Evolutionary conservation across 2,888 invertebrate species (phyloP).

Genomic region (Hybos culiciformis): DNA sequence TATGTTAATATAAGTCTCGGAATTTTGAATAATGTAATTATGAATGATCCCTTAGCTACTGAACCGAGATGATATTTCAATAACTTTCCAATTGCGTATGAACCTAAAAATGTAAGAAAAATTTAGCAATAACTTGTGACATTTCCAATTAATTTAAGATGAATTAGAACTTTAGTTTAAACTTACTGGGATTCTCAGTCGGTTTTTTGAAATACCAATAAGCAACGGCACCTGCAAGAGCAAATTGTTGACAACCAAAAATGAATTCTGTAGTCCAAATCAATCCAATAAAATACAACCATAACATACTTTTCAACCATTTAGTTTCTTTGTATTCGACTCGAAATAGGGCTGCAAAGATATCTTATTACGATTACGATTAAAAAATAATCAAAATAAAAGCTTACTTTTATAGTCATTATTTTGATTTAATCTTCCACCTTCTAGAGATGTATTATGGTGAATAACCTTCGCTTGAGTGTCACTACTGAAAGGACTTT

Average conservation of each 20-base stretch:
- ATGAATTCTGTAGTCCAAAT: slow-evolving; percentile 93
- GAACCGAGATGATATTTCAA: slow-evolving; percentile 87
- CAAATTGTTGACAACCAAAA: slow-evolving; percentile 86
- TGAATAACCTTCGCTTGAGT: slow-evolving; percentile 17
- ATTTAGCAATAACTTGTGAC: too few relatives aligned
- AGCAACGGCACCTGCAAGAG: slow-evolving; percentile 83
- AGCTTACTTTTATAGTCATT: slow-evolving; percentile 26
- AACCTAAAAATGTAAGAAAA: too few relatives aligned
- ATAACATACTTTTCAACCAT: slow-evolving; percentile 87
- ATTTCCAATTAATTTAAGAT: too few relatives aligned
- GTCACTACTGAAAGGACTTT: slow-evolving; percentile 34
- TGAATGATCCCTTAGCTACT: slow-evolving; percentile 84
- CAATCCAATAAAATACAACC: slow-evolving; percentile 79
- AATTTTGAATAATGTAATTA: slow-evolving; percentile 86
- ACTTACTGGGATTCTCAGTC: slow-evolving; percentile 52
- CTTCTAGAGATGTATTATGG: slow-evolving; percentile 14
- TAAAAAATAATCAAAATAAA: background rate
- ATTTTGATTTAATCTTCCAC: slow-evolving; percentile 18
- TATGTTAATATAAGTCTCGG: slow-evolving; percentile 80
- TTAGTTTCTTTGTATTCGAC: slow-evolving; percentile 62
- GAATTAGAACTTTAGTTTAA: too few relatives aligned
- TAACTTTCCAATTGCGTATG: slow-evolving; percentile 49
- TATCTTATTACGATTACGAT: slow-evolving; percentile 8
- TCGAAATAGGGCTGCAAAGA: slow-evolving; percentile 42
- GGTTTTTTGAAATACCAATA: slow-evolving; percentile 85